Evolutionary conservation across 2,113 vertebrate genomes (phyloP).

Genomic region (Alces alces): DNA sequence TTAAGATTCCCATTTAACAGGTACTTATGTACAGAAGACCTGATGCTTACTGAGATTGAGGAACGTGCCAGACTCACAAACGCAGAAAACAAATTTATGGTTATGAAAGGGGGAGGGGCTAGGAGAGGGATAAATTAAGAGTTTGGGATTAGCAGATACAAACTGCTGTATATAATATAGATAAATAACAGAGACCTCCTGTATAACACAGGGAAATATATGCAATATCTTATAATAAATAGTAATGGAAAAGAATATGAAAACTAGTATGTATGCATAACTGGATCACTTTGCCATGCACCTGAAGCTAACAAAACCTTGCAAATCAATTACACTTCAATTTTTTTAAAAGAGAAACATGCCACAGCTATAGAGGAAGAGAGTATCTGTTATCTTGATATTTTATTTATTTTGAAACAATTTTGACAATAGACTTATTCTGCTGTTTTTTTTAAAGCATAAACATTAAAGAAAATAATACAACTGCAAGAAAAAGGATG

Average conservation of each 20-base stretch:
- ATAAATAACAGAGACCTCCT: neutral
- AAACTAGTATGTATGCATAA: neutral
- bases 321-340: neutral
- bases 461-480: neutral
- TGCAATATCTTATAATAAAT: neutral
- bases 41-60: neutral
- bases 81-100: neutral
- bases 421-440: neutral
- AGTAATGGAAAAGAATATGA: neutral
- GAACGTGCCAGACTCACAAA: neutral
- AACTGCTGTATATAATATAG: neutral
- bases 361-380: neutral
- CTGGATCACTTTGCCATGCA: neutral
- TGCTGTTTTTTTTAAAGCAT: neutral
- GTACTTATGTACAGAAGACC: neutral
- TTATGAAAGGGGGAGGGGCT: neutral
- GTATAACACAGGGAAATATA: neutral
- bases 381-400: neutral
- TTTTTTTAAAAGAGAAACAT: neutral
- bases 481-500: neutral
- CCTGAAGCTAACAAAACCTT: neutral
- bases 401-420: constrained; percentile 17
- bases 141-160: neutral
- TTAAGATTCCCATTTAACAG: neutral
- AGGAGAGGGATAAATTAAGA: neutral